These are phyloP conservation scores for Heliothis peltigera DNA, from an alignment of 2,888 invertebrate species.

Conservation along the genomic window DNA sequence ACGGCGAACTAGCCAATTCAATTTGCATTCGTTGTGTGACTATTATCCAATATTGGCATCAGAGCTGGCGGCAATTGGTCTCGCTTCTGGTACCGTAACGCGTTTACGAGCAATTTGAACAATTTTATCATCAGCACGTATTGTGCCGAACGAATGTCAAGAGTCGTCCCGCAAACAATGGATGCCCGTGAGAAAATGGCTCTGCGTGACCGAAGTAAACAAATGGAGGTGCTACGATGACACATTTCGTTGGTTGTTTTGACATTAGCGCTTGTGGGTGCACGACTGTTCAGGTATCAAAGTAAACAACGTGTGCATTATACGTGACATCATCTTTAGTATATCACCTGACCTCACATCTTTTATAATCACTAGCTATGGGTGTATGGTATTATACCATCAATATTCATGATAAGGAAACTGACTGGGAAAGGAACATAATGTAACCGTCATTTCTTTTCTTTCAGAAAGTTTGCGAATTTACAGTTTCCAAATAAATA, in stretches of 20 bases:
- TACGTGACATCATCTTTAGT: not conserved
- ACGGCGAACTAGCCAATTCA: constrained; percentile 73
- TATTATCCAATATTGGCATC: constrained; percentile 87
- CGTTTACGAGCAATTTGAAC: constrained; percentile 85
- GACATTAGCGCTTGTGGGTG: not conserved
- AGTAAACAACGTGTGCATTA: not conserved
- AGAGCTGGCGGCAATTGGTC: constrained; percentile 78
- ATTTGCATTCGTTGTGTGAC: constrained; percentile 85
- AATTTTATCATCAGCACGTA: constrained; percentile 83
- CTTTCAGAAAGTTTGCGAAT: constrained; percentile 41
- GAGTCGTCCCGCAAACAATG: constrained; percentile 70
- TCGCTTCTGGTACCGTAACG: constrained; percentile 75
- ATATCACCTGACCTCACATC: no score
- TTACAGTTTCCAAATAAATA: constrained; percentile 32
- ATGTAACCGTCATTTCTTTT: constrained; percentile 22
- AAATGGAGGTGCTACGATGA: constrained; percentile 33
- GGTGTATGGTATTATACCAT: no score
- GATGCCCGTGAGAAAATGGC: constrained; percentile 69
- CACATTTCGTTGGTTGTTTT: constrained; percentile 16
- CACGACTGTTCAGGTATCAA: no score
- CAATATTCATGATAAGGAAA: constrained; percentile 11
- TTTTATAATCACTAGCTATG: no score
- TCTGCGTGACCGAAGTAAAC: constrained; percentile 43
- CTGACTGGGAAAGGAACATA: constrained; percentile 32
- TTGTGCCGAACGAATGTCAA: constrained; percentile 74